Evolutionary conservation across 2,888 invertebrate species (phyloP).

Genomic region (Abrostola triplasia): DNA sequence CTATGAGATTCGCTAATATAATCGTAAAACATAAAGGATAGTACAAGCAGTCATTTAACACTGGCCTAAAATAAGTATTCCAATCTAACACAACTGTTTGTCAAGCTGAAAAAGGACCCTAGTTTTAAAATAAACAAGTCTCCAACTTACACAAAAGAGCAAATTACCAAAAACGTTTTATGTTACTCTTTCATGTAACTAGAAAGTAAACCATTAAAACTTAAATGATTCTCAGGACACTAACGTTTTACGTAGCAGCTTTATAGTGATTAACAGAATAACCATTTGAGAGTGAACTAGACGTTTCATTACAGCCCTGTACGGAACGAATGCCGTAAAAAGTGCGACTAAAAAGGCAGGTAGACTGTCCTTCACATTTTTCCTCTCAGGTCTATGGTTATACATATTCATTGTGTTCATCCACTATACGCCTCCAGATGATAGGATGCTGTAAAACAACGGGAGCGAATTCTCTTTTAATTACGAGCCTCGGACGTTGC

Average conservation of each 20-base stretch:
- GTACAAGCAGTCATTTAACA: no score
- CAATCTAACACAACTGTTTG: no score
- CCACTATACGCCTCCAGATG: conserved; percentile 68
- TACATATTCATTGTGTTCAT: conserved; percentile 68
- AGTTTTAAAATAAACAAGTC: neutral
- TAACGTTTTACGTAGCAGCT: conserved; percentile 17
- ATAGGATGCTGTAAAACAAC: conserved; percentile 74
- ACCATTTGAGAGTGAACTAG: conserved; percentile 21
- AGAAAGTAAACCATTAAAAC: neutral
- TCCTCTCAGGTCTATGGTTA: conserved; percentile 55
- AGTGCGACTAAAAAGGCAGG: conserved; percentile 58
- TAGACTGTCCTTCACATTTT: conserved; percentile 66
- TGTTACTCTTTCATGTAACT: neutral
- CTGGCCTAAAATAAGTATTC: no score
- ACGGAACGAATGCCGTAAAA: conserved; percentile 41
- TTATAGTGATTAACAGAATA: conserved; percentile 41
- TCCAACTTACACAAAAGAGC: neutral
- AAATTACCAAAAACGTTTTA: neutral
- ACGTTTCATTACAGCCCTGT: conserved; percentile 34
- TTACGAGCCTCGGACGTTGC: conserved; percentile 71
- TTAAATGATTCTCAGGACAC: neutral
- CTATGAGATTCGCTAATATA: no score
- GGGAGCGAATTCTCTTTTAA: conserved; percentile 76
- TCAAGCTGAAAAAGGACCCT: neutral
- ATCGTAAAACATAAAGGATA: no score